Base-by-base conservation (phyloP, 1,140 invertebrate species). In the Heterodera schachtii region DNA sequence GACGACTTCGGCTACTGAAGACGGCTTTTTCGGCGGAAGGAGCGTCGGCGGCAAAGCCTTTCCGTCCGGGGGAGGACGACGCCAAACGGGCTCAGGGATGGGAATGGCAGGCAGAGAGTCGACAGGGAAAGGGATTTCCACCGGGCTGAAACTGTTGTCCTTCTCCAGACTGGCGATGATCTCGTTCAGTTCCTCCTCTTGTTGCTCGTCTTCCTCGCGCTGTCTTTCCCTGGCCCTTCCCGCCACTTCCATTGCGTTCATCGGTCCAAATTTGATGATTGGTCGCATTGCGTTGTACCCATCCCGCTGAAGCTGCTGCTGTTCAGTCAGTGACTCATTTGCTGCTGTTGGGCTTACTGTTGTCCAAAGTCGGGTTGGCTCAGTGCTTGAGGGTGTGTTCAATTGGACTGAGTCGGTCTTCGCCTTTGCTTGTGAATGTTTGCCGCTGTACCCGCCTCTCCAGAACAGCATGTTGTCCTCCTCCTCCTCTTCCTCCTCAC, bases 61-160 rank as follows among this genome's bases (percentile, higher is more conserved):
- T 11, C 70, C 64, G 44, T 78, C 77, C 21, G 77, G 77, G 19
- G 77, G 77, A 19, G 77, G 77, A 41, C 77, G 52, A 43, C 31
- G 66, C 77, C 77, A 78, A 64, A 78, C 70, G 16, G 77, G 77
- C 70, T 78, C 77, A 47, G 64, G 9, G 2, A 64, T 31, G 9
- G 69, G 69, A 41, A 64, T 19, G 57, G 13, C 19, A 41, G 77
- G 41, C 66, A 8, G 13, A 31, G 31, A 31, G 2, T 19, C 44
- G 66, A 78, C 66, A 69, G 77, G 77, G 19, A 78, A 78, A 6
- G 57, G 77, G 9, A 78, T 78, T 69, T 66, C 77, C 21, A 78
- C 77, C 47, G 77, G 77, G 31, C 31, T 41, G 70, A 78, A 41
- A 43, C 46, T 47, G 31, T 31, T 31, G 21, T 78, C 77, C 47